Evolutionary conservation across 2,888 invertebrate species (phyloP), one percentile per base, ranked within the genome.

Genomic region (Erebia aethiops): DNA sequence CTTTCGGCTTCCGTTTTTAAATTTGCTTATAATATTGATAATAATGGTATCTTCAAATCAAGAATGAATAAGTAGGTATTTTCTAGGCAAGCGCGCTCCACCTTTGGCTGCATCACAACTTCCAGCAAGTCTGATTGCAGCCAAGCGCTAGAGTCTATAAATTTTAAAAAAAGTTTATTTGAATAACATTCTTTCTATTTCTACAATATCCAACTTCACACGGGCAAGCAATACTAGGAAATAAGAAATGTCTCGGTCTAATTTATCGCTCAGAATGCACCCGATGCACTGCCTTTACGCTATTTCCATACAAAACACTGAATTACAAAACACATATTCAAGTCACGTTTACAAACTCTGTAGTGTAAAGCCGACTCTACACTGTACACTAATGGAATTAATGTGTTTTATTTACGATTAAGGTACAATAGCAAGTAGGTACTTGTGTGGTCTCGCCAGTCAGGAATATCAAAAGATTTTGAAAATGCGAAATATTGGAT

Each of bases 261-360:
- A 62, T 18, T 61, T 46, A 49, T 16, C 62, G 14, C 46, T 62
- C 49, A 49, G 21, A 62, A 62, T 46, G 72, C 72, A 72, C 16
- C 46, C 58, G 62, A 60, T 54, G 51, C 65, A 62, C 57, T 52
- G 14, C 35, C 11, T 67, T 46, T 41, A 67, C 67, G 70, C 11
- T 56, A 26, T 56, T 63, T 43, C 26, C 70, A 72, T 72, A 70
- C 67, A 63, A 72, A 72, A 63, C 35, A 67, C 63, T 18, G 51
- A 69, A 70, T 62, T 70, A 72, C 8, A 10, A 43, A 63, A 16
- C 35, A 60, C 63, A 67, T 51, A 72, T 72, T 72, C 72, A 8
- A n/a, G 13, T 54, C 72, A 63, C 70, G 72, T 21, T 18, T 49
- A 62, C 61, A 61, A 13, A 49, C 11, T 14, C 18, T 61, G 21